phyloP scores from a whole-genome alignment of 2,797 vertebrate genomes.

The Aplochiton taeniatus region DNA sequence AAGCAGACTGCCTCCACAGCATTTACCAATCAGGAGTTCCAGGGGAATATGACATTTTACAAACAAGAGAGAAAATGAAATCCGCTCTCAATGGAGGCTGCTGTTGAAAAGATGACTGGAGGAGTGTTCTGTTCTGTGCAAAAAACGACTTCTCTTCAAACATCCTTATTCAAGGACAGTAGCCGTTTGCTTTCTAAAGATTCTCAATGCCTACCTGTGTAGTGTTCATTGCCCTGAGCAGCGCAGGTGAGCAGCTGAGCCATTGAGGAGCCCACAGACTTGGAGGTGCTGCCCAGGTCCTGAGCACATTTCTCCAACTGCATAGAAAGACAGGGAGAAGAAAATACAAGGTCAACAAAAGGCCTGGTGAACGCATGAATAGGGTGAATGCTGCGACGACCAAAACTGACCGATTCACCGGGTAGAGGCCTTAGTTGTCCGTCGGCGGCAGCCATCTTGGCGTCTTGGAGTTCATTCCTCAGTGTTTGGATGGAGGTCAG shows the following conservation, averaged over 20 bases:
- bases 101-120: slow-evolving; percentile 40
- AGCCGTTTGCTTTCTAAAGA: no score
- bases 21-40: neutral
- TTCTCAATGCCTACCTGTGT: slow-evolving; percentile 83
- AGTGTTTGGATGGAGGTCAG: slow-evolving; percentile 90
- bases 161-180: no score
- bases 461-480: slow-evolving; percentile 93
- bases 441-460: slow-evolving; percentile 87
- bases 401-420: slow-evolving; percentile 87
- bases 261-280: slow-evolving; percentile 97
- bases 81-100: slow-evolving; percentile 39
- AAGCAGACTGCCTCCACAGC: neutral
- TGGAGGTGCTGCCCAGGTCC: slow-evolving; percentile 96
- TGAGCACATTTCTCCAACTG: slow-evolving; percentile 97
- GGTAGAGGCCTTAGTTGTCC: slow-evolving; percentile 92
- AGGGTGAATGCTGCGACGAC: neutral
- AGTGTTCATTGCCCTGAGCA: slow-evolving; percentile 97
- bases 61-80: slow-evolving; percentile 30
- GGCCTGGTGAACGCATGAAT: neutral
- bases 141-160: slow-evolving; percentile 3
- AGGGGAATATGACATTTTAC: slow-evolving; percentile 15
- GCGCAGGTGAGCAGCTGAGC: slow-evolving; percentile 96
- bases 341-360: slow-evolving; percentile 1
- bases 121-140: slow-evolving; percentile 37
- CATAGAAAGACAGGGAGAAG: neutral